phyloP scores from a whole-genome alignment of 2,888 invertebrate species.

The Petrolisthes manimaculis region DNA sequence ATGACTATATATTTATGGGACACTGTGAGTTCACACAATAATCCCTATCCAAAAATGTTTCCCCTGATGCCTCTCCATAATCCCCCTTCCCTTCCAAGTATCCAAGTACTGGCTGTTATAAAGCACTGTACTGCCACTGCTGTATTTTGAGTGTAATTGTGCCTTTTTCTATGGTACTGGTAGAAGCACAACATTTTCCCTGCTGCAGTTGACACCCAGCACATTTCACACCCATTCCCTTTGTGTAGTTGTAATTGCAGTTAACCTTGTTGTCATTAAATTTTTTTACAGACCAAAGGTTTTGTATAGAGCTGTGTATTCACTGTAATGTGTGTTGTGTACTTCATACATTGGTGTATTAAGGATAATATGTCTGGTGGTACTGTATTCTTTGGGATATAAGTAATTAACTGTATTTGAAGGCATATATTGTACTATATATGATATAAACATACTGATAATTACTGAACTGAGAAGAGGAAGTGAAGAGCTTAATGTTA shows the following conservation, averaged over 20 bases:
- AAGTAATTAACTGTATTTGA: not conserved
- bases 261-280: too few species aligned
- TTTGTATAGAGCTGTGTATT: not conserved
- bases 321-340: not conserved
- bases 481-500: too few species aligned
- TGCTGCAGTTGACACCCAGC: conserved; percentile 1
- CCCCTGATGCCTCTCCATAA: not conserved
- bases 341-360: not conserved
- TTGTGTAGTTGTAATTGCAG: not conserved
- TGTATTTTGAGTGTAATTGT: too few species aligned
- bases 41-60: not conserved
- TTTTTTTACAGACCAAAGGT: too few species aligned
- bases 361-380: not conserved
- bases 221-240: not conserved
- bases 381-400: not conserved
- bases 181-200: not conserved
- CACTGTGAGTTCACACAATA: not conserved
- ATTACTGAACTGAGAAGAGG: too few species aligned
- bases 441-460: not conserved
- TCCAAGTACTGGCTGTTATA: not conserved
- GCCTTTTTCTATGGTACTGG: not conserved
- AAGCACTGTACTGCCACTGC: not conserved
- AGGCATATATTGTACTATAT: not conserved
- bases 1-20: conserved; percentile 33
- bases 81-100: not conserved